Base-by-base conservation (phyloP, 1,140 invertebrate genomes). In the Platyura marginata region DNA sequence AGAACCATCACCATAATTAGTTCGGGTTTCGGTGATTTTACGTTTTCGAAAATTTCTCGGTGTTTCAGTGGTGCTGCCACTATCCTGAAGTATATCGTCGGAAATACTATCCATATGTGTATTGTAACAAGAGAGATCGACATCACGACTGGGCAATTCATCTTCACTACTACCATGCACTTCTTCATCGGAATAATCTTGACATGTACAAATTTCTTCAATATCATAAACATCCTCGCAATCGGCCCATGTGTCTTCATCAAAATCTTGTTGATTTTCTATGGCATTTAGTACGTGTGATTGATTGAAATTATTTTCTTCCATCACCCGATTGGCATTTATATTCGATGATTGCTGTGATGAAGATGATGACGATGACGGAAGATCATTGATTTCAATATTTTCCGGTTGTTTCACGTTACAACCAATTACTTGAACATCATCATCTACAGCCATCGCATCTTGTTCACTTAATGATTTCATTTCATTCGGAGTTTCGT, bases 191-290 rank as follows among this genome's bases (percentile, higher is more conserved):
- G 15, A 3, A 35, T 51, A 49, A 32, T 56, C 56, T 45, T 53
- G 53, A 36, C 59, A 61, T 10, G 59, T 61, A 32, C 59, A 61
- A 21, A 61, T 50, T 40, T 61, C 59, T 44, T 61, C 59, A 32
- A 19, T 16, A 41, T 61, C 59, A 0, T 56, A 61, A n/a, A 48
- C 55, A 23, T 61, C 59, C 32, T 58, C 56, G 42, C 58, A 59
- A 45, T 61, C 58, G n/a, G 42, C 54, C 58, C 58, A 61, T 1
- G 58, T 48, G n/a, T 59, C 56, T 10, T 59, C 56, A 4, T 29
- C 25, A 13, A 8, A 29, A 29, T 29, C 25, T 6, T 29, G 25
- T 8, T 29, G 6, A 13, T 29, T 29, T 29, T 29, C 25, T 13
- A 29, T 6, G 6, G 6, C 25, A 6, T 8, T 29, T 13, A 29